These are phyloP conservation scores for Natator depressus DNA, from an alignment of 2,113 vertebrate genomes.

Conservation along the genomic window DNA sequence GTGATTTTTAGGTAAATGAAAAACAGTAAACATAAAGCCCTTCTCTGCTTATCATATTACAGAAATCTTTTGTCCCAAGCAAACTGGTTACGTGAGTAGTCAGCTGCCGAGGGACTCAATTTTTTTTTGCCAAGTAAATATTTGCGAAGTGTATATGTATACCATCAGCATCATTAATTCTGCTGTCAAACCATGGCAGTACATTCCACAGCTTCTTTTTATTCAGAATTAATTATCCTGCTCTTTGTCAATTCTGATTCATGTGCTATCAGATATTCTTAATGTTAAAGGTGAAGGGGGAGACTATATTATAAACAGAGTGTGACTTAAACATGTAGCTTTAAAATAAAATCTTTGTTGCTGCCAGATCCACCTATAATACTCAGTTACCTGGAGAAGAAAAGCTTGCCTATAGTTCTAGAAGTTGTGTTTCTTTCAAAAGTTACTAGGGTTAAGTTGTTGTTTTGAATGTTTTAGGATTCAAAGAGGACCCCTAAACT, in stretches of 20 bases:
- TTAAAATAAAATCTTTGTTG: not conserved
- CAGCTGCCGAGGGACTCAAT: not conserved
- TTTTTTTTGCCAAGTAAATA: not conserved
- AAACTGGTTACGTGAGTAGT: slow-evolving; percentile 8
- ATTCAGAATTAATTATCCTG: not conserved
- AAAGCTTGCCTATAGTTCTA: not conserved
- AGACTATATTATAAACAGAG: not conserved
- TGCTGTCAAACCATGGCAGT: not conserved
- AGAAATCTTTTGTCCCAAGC: not conserved
- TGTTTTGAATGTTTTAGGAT: not conserved
- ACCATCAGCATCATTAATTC: not conserved
- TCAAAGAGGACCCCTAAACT: not conserved
- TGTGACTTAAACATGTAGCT: not conserved
- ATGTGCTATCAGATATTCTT: not conserved
- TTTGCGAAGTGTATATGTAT: slow-evolving; percentile 25
- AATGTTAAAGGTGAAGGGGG: not conserved
- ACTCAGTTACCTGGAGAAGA: not conserved
- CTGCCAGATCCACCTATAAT: not conserved
- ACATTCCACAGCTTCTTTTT: not conserved
- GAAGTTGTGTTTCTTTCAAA: not conserved
- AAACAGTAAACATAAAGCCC: not conserved
- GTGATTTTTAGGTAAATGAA: not conserved
- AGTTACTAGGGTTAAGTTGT: fast-evolving
- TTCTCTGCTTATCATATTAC: not conserved
- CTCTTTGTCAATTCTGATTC: not conserved